Evolutionary conservation across 2,113 vertebrate species (phyloP), one percentile per base, ranked within the genome.

Genomic region (Aphyosemion australe): DNA sequence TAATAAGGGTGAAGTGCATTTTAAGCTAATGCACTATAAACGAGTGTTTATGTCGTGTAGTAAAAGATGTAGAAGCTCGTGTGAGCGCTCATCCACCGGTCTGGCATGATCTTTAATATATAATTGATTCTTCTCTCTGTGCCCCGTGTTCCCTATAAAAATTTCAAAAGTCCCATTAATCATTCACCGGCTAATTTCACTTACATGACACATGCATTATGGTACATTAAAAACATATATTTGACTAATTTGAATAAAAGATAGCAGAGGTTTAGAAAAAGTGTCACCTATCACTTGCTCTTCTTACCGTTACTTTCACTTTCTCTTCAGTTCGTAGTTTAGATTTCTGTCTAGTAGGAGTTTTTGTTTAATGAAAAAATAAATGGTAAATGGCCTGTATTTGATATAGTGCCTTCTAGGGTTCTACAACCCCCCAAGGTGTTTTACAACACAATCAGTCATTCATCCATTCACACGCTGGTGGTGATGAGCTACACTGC

Each of bases 111-210:
- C 76, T 84, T 80, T 72, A 87, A 88, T 82, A 87, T 71, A 61
- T 85, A 75, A 83, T 90, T 59, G 63, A 79, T 66, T 78, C 61
- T 26, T 77, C 49, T 53, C 64, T 58, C 43, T 31, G 15, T 18
- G 45, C 54, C 63, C 51, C 50, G 74, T 81, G 76, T 82, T 87
- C 53, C 65, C 66, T 21, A 72, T 84, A 82, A 88, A 87, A 76
- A 65, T 84, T 86, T 84, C 37, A 83, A 78, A 68, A 31, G 76
- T 68, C 21, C 65, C 68, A 88, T 90, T 81, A 89, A 88, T 89
- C 82, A 91, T 87, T 90, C 63, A 87, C 37, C 54, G 42, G 45
- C 73, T 86, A 82, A 89, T 90, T 91, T 88, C 77, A 80, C 82
- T 72, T 74, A 86, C 88, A 81, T 89, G 83, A 79, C 85, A 83